These are phyloP conservation scores for Hydrozoanthus gracilis DNA, from an alignment of 92 coral and sea anemone genomes.

Conservation along the genomic window DNA sequence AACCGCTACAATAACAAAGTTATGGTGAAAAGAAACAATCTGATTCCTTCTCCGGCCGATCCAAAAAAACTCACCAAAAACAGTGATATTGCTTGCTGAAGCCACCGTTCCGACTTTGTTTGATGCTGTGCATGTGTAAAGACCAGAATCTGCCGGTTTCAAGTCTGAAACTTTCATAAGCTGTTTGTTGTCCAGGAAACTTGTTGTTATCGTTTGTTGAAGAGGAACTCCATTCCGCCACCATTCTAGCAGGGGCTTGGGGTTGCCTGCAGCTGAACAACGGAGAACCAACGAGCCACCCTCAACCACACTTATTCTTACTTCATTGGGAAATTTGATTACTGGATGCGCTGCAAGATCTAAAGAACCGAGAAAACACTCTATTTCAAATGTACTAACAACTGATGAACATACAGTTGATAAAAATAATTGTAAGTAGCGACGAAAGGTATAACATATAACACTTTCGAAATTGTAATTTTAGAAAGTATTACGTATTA, in stretches of 20 bases:
- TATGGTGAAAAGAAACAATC: too few species aligned
- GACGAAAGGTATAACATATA: too few species aligned
- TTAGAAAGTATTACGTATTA: too few species aligned
- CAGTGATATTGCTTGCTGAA: slow-evolving; percentile 3
- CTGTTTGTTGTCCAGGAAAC: neutral
- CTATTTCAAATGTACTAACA: neutral
- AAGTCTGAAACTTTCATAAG: neutral
- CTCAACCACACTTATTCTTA: neutral
- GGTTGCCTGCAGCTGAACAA: neutral
- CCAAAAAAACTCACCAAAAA: slow-evolving; percentile 1
- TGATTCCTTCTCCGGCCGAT: too few species aligned
- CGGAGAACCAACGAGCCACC: neutral
- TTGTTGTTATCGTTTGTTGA: neutral
- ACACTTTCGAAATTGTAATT: too few species aligned
- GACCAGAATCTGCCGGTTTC: neutral
- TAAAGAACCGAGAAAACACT: neutral
- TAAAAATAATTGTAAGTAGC: neutral
- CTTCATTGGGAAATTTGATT: neutral
- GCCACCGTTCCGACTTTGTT: slow-evolving; percentile 14
- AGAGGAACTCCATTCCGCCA: slow-evolving; percentile 9
- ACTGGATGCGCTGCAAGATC: neutral
- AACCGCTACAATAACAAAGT: too few species aligned
- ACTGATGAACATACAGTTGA: neutral
- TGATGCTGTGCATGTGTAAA: slow-evolving; percentile 26
- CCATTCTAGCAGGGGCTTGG: slow-evolving; percentile 9